A percentile compares a stretch with the other conserved stretches of the same genome.
Conservation (phyloP, 23 tunicate species). For the Phallusia fumigata region DNA sequence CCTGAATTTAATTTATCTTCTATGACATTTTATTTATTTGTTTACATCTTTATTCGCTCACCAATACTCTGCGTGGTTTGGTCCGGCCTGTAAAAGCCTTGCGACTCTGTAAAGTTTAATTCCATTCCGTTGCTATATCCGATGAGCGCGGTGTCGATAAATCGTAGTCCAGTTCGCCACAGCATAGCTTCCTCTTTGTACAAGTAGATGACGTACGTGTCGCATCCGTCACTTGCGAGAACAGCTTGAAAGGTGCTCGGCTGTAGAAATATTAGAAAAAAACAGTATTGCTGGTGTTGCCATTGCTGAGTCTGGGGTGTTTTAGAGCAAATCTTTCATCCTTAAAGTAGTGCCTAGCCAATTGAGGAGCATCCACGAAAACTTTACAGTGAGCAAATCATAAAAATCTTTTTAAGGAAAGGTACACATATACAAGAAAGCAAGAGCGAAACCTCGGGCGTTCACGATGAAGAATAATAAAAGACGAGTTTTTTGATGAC, state of each 20-base stretch:
- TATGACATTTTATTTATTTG: too few species aligned
- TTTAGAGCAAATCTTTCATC: not conserved
- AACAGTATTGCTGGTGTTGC: too few species aligned
- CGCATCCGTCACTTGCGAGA: constrained; percentile 47
- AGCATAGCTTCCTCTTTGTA: constrained; percentile 31
- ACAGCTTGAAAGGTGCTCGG: too few species aligned
- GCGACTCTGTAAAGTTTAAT: constrained; percentile 22
- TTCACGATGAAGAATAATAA: too few species aligned
- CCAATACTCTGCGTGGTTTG: constrained; percentile 21
- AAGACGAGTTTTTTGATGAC: too few species aligned
- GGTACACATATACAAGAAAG: too few species aligned
- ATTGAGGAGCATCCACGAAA: not conserved
- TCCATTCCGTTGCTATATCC: constrained; percentile 59
- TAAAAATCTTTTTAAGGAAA: too few species aligned
- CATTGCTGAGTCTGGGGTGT: not conserved
- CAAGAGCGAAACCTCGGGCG: too few species aligned
- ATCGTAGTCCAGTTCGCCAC: constrained; percentile 22
- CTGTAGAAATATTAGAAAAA: too few species aligned
- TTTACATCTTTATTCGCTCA: not conserved
- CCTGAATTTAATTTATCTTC: not conserved
- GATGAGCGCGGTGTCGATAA: constrained; percentile 22
- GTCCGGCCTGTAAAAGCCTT: constrained; percentile 47
- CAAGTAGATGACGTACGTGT: constrained; percentile 35
- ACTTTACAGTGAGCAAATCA: not conserved
- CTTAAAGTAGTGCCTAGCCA: not conserved